Base-by-base conservation (phyloP, 2,888 invertebrate genomes). In the Agriopis leucophaearia region DNA sequence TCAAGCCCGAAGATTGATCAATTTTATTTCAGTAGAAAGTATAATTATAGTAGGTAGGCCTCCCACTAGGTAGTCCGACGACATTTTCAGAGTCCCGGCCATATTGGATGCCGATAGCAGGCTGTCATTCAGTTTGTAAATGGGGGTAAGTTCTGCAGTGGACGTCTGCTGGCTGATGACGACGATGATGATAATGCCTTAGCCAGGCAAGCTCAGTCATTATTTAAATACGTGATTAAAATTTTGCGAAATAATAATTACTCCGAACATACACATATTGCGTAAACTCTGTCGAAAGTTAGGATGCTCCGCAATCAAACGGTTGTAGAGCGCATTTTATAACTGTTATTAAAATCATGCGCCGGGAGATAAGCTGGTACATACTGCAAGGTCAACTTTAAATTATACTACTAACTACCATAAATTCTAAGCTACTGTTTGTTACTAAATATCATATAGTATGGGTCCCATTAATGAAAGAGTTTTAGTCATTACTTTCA, bases 301-400 rank as follows among this genome's bases (percentile, higher is more conserved):
- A 63, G 69, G 58, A 71, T 67, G 69, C 63, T 60, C 69, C 56
- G 61, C 48, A 71, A 62, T 56, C 38, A 57, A 59, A 69, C 40
- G 15, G 40, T 64, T 56, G 55, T 64, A 51, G 68, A 64, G 45
- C 56, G 51, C 35, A 50, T 67, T 62, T 67, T 71, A 74, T 52
- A 68, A 69, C 70, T 61, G 69, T 61, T 74, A 74, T 72, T 72
- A 71, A 69, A 63, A 51, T 42, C 55, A 64, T 59, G 36, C n/a
- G 38, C 57, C 40, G 52, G 47, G 48, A 61, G 51, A 56, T 69
- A 64, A 59, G 42, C 35, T 15, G 18, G 18, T 15, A 52, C 27
- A 15, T 52, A 44, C 6, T 13, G 50, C 59, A 62, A 54, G 52
- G 54, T 54, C 44, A 38, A 35, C 8, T 40, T 50, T 18, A 50